These are phyloP conservation scores for Perodicticus potto DNA, from an alignment of 2,797 vertebrate genomes.

Conservation along the genomic window DNA sequence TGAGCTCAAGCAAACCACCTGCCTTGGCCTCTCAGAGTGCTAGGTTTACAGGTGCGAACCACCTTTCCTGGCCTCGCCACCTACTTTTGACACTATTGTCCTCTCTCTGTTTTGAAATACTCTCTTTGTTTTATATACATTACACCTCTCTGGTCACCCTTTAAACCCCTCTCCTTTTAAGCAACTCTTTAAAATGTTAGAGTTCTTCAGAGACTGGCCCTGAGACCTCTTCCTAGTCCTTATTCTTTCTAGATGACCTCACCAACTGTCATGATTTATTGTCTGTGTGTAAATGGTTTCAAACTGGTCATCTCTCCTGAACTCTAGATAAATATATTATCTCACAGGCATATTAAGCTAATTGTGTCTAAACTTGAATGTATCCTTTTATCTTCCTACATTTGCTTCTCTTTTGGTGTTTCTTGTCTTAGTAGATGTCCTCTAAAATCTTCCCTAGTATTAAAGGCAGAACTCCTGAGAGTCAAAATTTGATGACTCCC, in stretches of 20 bases:
- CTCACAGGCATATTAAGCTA: neutral
- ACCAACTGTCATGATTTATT: neutral
- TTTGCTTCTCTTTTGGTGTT: neutral
- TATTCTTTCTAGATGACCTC: neutral
- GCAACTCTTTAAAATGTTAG: constrained; percentile 2
- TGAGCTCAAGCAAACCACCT: too few relatives aligned
- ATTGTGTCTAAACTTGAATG: neutral
- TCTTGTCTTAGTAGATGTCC: neutral
- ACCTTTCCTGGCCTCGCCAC: neutral
- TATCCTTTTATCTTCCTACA: neutral
- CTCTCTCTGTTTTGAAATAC: neutral
- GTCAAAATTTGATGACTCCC: neutral
- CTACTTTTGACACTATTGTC: neutral
- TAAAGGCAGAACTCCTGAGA: constrained; percentile 13
- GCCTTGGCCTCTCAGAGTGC: too few relatives aligned
- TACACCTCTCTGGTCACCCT: neutral
- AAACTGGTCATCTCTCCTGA: neutral
- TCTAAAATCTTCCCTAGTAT: neutral
- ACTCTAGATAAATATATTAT: neutral
- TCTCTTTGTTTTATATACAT: neutral
- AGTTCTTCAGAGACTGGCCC: neutral
- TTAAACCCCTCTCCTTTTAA: neutral
- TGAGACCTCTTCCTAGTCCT: neutral
- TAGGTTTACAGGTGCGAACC: too few relatives aligned
- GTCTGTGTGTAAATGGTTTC: neutral